Evolutionary conservation across 1,140 invertebrate genomes (phyloP).

Genomic region (Archivesica marissinica): DNA sequence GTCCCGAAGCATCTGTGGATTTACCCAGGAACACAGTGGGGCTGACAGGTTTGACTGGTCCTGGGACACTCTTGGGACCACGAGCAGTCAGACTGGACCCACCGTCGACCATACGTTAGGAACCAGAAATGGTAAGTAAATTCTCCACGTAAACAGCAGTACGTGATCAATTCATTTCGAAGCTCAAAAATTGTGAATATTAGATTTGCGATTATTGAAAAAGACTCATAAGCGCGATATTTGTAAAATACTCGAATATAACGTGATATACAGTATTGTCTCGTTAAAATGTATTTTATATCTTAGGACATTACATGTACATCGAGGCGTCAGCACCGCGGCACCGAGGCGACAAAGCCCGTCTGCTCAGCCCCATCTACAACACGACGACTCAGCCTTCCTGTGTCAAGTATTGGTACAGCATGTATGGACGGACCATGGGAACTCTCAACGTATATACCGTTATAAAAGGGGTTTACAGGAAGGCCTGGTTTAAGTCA

Average conservation of each 20-base stretch:
- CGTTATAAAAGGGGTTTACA: constrained; percentile 42
- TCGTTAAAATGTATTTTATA: neutral
- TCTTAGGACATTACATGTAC: constrained; percentile 81
- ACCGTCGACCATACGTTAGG: constrained; percentile 77
- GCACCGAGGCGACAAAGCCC: constrained; percentile 73
- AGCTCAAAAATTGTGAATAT: no score
- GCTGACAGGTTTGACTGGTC: constrained; percentile 79
- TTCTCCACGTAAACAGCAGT: no score
- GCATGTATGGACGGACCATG: constrained; percentile 88
- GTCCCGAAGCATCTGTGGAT: constrained; percentile 68
- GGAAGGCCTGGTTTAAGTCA: constrained; percentile 57
- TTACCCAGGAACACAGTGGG: constrained; percentile 57
- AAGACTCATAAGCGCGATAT: no score
- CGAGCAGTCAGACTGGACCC: constrained; percentile 70
- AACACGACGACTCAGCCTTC: constrained; percentile 59
- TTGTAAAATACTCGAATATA: no score
- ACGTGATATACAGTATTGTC: no score
- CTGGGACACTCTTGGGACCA: constrained; percentile 59
- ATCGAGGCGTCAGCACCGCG: constrained; percentile 76
- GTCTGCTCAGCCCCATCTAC: constrained; percentile 69
- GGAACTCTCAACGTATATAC: constrained; percentile 76
- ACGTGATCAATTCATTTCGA: no score
- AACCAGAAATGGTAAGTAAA: constrained; percentile 66
- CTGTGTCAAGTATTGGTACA: constrained; percentile 87
- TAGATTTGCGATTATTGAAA: no score